A percentile compares a stretch with the other conserved stretches of the same genome.
phyloP scores from a whole-genome alignment of 2,113 vertebrate species.

The Chiloscyllium plagiosum region DNA sequence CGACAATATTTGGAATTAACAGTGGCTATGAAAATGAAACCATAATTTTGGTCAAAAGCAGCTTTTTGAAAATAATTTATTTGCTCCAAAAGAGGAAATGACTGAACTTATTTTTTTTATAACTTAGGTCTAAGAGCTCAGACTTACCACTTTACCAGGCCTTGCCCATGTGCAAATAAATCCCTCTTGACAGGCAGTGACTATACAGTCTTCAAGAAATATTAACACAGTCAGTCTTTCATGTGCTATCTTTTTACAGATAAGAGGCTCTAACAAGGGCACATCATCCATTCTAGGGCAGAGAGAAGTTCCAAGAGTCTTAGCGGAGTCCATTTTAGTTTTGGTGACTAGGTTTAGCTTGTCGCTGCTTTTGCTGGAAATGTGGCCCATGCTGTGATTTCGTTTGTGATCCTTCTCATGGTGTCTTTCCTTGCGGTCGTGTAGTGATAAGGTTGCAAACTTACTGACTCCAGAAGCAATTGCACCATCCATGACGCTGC shows the following conservation, averaged over 20 bases:
- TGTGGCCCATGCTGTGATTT: slow-evolving; percentile 99
- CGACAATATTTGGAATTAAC: slow-evolving; percentile 6
- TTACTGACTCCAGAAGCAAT: slow-evolving; percentile 88
- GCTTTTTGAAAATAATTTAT: slow-evolving; percentile 29
- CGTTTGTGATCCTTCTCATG: slow-evolving; percentile 97
- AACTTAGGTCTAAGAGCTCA: slow-evolving; percentile 60
- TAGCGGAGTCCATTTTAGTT: slow-evolving; percentile 79
- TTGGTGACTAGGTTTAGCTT: slow-evolving; percentile 87
- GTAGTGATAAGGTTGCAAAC: slow-evolving; percentile 90
- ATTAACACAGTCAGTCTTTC: slow-evolving; percentile 97
- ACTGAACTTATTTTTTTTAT: slow-evolving; percentile 20
- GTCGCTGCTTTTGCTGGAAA: slow-evolving; percentile 99
- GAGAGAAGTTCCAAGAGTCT: slow-evolving; percentile 86
- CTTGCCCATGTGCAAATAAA: slow-evolving; percentile 99
- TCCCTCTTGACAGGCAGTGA: slow-evolving; percentile 99
- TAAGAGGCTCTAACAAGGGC: slow-evolving; percentile 92
- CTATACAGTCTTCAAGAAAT: slow-evolving; percentile 99
- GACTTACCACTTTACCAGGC: slow-evolving; percentile 99
- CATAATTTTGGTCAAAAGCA: slow-evolving; percentile 33
- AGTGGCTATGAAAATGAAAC: slow-evolving; percentile 21
- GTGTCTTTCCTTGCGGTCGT: slow-evolving; percentile 92
- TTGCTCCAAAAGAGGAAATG: slow-evolving; percentile 29
- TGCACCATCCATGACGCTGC: slow-evolving; percentile 77
- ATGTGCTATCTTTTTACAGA: slow-evolving; percentile 99
- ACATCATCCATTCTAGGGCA: slow-evolving; percentile 98